A percentile compares a stretch with the other conserved stretches of the same genome.
phyloP scores from a whole-genome alignment of 2,797 vertebrate species.

The Merluccius polli region DNA sequence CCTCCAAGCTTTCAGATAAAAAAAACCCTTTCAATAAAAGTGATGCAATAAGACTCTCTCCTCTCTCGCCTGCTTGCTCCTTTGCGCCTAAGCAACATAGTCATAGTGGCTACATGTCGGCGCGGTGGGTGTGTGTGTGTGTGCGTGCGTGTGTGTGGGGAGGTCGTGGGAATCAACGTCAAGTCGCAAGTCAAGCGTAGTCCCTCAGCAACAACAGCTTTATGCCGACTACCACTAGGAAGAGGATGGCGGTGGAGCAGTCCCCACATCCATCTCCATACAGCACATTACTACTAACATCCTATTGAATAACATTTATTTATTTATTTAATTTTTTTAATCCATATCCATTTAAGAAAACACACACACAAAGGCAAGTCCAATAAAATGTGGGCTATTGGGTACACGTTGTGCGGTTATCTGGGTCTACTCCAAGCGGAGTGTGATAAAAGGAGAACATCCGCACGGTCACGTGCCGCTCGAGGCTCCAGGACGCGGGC shows the following conservation, averaged over 20 bases:
- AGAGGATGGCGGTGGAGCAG: neutral
- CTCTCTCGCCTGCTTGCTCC: slow-evolving; percentile 11
- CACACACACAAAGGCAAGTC: neutral
- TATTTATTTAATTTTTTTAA: no score
- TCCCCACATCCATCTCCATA: neutral
- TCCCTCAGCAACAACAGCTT: slow-evolving; percentile 29
- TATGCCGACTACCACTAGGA: neutral
- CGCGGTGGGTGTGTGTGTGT: slow-evolving; percentile 25
- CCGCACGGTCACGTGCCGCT: neutral
- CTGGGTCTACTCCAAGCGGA: neutral
- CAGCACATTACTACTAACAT: neutral
- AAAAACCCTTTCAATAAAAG: slow-evolving; percentile 41
- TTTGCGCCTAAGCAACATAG: neutral
- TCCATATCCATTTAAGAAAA: neutral
- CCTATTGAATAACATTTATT: neutral
- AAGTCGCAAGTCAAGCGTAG: slow-evolving; percentile 67
- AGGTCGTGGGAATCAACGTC: slow-evolving; percentile 73
- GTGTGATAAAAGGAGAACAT: neutral
- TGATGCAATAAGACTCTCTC: slow-evolving; percentile 62
- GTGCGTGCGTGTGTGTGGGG: slow-evolving; percentile 37
- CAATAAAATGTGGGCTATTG: neutral
- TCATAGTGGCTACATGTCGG: slow-evolving; percentile 16
- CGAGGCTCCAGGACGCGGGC: neutral
- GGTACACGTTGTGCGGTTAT: neutral
- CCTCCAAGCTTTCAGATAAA: slow-evolving; percentile 33